Base-by-base conservation (phyloP, 35 echinoderm and acorn worm species). In the Apostichopus californicus region DNA sequence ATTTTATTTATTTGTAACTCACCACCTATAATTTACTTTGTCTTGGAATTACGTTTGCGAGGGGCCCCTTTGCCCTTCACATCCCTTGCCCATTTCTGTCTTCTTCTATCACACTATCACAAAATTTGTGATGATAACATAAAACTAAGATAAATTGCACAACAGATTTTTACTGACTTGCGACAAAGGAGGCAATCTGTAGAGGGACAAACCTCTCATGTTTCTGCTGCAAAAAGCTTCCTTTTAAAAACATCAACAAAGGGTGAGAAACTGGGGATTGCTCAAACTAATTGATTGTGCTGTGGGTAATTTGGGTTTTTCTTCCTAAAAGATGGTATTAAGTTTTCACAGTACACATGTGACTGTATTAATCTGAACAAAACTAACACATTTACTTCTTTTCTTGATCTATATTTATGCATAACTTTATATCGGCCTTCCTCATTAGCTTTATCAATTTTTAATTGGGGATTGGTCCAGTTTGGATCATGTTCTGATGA, bases 11-110 rank as follows among this genome's bases (percentile, higher is more conserved):
- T 85, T 85, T 59, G 34, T 23, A 20, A 58, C 55, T 85, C 56
- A 3, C 81, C 81, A 58, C 52, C 56, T 59, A 55, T 85, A 85
- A 85, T 85, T 85, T 85, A 85, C 57, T 22, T 75, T 75, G 15
- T 6, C 17, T 75, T 75, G 71, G 24, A 75, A 21, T 18, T 75
- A 75, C 71, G n/a, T 8, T 75, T 75, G 15, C n/a, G 71, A 20
- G 71, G n/a, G 71, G 71, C 71, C 71, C 64, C 64, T 14, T 11
- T 75, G 1, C 15, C 17, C 17, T 75, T 75, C 6, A 75, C 71
- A 75, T 75, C 71, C 71, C 71, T 75, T 75, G 14, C 71, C 71
- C 71, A 75, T 75, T 75, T 75, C 71, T 75, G 71, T 75, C 71
- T 20, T 6, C 6, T 18, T 75, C 13, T 20, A 68, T 68, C 6